phyloP scores from a whole-genome alignment of 1,140 invertebrate species.

The Sitophilus oryzae region DNA sequence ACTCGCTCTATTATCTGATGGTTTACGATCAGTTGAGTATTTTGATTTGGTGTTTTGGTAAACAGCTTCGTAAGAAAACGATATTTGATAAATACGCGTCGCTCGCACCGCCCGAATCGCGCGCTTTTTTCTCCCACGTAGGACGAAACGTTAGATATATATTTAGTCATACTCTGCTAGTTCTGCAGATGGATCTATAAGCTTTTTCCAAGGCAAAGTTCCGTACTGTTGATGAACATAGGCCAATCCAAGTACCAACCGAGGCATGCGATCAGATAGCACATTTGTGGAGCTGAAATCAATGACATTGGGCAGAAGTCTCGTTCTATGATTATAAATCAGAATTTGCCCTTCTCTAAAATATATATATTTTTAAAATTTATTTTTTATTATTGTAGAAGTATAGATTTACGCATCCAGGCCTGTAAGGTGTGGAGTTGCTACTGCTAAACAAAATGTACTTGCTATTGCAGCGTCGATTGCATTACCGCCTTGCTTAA shows the following conservation, averaged over 20 bases:
- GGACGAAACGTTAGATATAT: no score
- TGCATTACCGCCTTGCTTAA: constrained; percentile 62
- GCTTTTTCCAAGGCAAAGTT: constrained; percentile 57
- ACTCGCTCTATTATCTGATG: no score
- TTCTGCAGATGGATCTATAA: constrained; percentile 58
- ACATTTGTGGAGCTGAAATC: constrained; percentile 50
- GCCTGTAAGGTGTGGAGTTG: constrained; percentile 61
- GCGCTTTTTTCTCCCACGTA: no score
- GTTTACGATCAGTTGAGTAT: no score
- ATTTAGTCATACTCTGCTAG: constrained; percentile 59
- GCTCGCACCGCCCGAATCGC: no score
- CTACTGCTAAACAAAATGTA: constrained; percentile 61
- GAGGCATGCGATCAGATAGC: constrained; percentile 49
- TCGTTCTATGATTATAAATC: constrained; percentile 60
- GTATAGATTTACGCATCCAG: constrained; percentile 58
- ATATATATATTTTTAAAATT: constrained; percentile 13
- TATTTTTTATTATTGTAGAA: neutral
- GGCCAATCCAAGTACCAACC: constrained; percentile 53
- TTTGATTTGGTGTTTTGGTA: no score
- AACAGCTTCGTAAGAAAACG: no score
- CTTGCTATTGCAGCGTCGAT: constrained; percentile 63
- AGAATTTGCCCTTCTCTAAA: constrained; percentile 66
- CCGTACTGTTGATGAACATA: constrained; percentile 56
- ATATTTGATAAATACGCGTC: no score
- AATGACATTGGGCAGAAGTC: constrained; percentile 47